Conservation (phyloP, 2,113 vertebrate species). For the Melanotaenia duboulayi region DNA sequence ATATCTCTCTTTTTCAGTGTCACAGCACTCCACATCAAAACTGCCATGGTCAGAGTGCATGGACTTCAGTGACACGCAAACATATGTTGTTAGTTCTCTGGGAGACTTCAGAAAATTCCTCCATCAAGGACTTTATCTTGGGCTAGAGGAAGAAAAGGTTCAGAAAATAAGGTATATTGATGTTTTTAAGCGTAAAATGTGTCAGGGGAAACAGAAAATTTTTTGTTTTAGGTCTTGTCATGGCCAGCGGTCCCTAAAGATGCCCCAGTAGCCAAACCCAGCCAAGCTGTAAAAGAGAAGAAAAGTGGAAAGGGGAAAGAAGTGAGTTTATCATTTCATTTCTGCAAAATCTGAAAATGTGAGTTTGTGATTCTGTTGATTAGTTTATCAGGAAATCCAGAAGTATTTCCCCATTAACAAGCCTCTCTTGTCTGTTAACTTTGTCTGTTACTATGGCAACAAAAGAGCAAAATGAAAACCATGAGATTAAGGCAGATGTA, state of each 20-base stretch:
- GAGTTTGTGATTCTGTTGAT: neutral
- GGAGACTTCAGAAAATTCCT: constrained; percentile 85
- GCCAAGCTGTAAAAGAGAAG: constrained; percentile 27
- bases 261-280: constrained; percentile 5
- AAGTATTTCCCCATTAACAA: neutral
- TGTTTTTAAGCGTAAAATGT: neutral
- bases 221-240: constrained; percentile 44
- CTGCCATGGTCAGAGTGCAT: constrained; percentile 82
- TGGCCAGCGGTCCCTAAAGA: constrained; percentile 55
- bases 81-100: constrained; percentile 75
- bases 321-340: constrained; percentile 39
- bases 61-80: constrained; percentile 76
- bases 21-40: constrained; percentile 72
- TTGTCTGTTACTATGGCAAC: no score
- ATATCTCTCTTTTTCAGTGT: constrained; percentile 46
- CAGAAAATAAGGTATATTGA: neutral
- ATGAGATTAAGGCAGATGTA: no score
- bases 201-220: neutral
- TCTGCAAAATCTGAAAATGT: neutral
- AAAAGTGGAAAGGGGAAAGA: constrained; percentile 52
- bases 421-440: no score
- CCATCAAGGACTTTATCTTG: constrained; percentile 76
- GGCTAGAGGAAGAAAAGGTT: constrained; percentile 89
- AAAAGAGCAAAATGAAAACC: no score
- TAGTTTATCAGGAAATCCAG: constrained; percentile 2